Evolutionary conservation across 2,888 invertebrate species (phyloP).

Genomic region (Yponomeuta plumbellus): DNA sequence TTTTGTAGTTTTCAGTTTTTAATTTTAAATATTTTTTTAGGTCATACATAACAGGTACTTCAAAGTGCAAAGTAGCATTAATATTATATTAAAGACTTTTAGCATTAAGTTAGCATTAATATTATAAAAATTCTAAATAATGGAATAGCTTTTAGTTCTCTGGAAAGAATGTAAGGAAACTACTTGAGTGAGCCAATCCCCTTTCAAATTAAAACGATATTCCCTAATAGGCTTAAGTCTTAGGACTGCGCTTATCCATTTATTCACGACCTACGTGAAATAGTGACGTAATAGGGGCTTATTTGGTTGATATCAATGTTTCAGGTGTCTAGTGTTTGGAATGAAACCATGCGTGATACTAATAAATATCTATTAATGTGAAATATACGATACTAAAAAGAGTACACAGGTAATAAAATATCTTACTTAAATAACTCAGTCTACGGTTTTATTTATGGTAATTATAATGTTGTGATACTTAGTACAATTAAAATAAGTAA

Average conservation of each 20-base stretch:
- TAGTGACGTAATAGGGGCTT: constrained; percentile 16
- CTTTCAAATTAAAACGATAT: background rate
- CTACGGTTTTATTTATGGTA: constrained; percentile 17
- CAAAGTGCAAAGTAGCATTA: no score
- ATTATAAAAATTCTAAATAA: no score
- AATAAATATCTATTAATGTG: background rate
- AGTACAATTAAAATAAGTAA: background rate
- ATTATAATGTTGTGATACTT: constrained; percentile 1
- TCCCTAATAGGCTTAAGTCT: constrained; percentile 12
- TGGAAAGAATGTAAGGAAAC: no score
- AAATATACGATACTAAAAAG: no score
- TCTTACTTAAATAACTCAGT: constrained; percentile 16
- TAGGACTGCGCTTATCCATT: constrained; percentile 13
- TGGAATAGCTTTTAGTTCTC: no score
- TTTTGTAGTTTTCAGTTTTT: no score
- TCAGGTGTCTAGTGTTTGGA: background rate
- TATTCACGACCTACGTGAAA: background rate
- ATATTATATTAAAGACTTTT: no score
- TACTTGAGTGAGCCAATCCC: background rate
- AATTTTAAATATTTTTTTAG: no score
- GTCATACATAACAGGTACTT: no score
- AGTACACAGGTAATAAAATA: constrained; percentile 1
- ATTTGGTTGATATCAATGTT: constrained; percentile 17
- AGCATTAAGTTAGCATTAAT: no score
- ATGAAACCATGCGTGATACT: background rate